Conservation (phyloP, 2,797 vertebrate species). For the Acrossocheilus wenchowensis region DNA sequence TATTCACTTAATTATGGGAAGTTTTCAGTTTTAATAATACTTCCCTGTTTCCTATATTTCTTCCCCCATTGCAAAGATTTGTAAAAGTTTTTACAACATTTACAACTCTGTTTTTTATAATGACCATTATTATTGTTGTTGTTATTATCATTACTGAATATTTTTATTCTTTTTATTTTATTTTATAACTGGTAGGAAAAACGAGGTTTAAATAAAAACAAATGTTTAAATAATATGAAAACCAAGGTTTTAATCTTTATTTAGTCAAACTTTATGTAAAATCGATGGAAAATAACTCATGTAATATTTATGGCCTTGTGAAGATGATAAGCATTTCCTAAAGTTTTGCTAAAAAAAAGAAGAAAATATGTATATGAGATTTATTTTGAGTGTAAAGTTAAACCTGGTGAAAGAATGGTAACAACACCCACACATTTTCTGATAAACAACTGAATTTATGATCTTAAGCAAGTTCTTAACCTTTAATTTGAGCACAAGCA, state of each 20-base stretch:
- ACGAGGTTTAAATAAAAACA: background rate
- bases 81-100: background rate
- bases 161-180: background rate
- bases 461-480: background rate
- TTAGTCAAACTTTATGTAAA: background rate
- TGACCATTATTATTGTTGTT: background rate
- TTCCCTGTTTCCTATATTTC: background rate
- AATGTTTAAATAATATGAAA: background rate
- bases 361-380: background rate
- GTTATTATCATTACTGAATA: background rate
- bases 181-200: background rate
- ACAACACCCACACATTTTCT: constrained; percentile 7
- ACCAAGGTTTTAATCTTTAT: background rate
- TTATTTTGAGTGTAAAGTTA: background rate
- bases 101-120: background rate
- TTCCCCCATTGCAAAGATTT: background rate
- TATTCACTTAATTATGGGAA: background rate
- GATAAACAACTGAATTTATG: background rate
- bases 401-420: background rate
- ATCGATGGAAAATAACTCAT: background rate
- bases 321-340: background rate
- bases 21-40: background rate
- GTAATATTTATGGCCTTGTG: background rate
- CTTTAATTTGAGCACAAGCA: constrained; percentile 1
- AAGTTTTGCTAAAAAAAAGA: constrained; percentile 1